Base-by-base conservation (phyloP, 2,113 vertebrate species). In the Mormoops blainvillei region DNA sequence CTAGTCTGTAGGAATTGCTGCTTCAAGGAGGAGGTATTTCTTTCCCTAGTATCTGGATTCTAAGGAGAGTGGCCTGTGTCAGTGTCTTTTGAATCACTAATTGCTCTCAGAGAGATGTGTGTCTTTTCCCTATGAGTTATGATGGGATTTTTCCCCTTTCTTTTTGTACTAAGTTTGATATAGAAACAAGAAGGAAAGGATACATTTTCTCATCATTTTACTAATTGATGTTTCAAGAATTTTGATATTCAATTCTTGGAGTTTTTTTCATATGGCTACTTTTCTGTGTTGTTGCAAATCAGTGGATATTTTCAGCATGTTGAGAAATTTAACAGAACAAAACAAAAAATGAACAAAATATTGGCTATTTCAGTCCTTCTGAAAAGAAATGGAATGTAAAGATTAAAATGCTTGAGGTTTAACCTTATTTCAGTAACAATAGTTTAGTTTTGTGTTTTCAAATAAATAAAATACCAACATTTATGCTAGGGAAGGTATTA, bases 251-350 rank as follows among this genome's bases (percentile, higher is more conserved):
- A 87, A 6, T 73, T 82, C 28, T 87, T 87, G 15, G 13, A 58
- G 12, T 67, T 77, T 58, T 33, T 74, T 73, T 63, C 31, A 28
- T 54, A 3, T 52, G 56, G 33, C 76, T 85, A 18, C 54, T 88
- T 88, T 84, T 93, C n/a, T 78, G 5, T 54, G 50, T 90, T 67
- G 36, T 78, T 95, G 56, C 19, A 95, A 67, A 50, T 54, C 43
- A 67, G 36, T 58, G 24, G 65, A 24, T 65, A 48, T 85, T 85
- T 76, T 77, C 26, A 70, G 3, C 52, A 70, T 74, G 14, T 74
- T 94, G 84, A 89, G 84, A 80, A 89, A 92, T 45, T 89, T 86
- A 94, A 80, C 71, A 95, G 84, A 86, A 91, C 31, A 82, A 88
- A 89, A 82, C 38, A 41, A 63, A 63, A 71, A 89, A 82, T 4